Evolutionary conservation across 2,888 invertebrate genomes (phyloP).

Genomic region (Polymixis lichenea): DNA sequence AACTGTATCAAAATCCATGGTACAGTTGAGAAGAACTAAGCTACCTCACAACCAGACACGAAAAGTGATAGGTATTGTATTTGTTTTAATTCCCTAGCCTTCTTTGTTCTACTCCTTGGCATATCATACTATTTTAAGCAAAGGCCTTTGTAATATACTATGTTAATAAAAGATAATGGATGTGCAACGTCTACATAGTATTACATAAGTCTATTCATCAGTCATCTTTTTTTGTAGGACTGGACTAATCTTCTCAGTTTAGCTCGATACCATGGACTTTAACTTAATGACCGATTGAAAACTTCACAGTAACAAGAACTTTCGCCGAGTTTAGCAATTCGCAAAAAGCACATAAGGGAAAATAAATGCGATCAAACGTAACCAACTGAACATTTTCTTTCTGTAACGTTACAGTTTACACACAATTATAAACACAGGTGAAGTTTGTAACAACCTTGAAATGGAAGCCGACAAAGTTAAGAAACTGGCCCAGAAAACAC

Average conservation of each 20-base stretch:
- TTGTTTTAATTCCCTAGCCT: background rate
- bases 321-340: background rate
- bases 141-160: background rate
- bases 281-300: background rate
- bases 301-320: background rate
- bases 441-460: slow-evolving; percentile 40
- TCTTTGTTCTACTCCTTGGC: no score
- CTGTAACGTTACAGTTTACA: slow-evolving; percentile 25
- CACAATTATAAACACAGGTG: slow-evolving; percentile 48
- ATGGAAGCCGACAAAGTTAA: slow-evolving; percentile 36
- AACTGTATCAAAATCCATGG: no score
- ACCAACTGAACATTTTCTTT: slow-evolving; percentile 24
- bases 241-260: background rate
- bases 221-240: background rate
- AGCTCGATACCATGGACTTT: no score
- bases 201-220: background rate
- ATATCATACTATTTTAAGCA: background rate
- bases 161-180: background rate
- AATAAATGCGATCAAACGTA: background rate
- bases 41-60: no score
- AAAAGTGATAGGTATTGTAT: no score
- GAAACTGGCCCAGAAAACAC: slow-evolving; percentile 39
- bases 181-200: background rate
- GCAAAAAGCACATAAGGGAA: slow-evolving; percentile 3
- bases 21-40: no score